These are phyloP conservation scores for Rousettus leschenaultii DNA, from an alignment of 2,113 vertebrate genomes.

Conservation along the genomic window DNA sequence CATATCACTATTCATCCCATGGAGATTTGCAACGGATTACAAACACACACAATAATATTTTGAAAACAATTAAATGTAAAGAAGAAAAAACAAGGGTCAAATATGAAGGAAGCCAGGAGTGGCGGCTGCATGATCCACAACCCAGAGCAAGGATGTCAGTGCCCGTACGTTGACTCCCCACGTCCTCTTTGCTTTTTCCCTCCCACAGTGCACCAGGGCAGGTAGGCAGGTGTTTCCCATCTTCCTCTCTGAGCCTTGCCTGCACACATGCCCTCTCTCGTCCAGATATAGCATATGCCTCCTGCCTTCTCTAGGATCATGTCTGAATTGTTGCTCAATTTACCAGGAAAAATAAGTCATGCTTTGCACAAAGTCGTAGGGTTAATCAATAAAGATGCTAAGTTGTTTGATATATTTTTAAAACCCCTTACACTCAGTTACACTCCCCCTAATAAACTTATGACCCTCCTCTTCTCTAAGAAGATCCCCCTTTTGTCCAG, in stretches of 20 bases:
- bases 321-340: not conserved
- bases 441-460: not conserved
- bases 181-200: not conserved
- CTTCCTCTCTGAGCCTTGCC: not conserved
- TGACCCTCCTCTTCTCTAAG: not conserved
- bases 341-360: not conserved
- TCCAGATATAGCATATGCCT: not conserved
- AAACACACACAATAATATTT: not conserved
- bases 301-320: not conserved
- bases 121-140: rapidly evolving
- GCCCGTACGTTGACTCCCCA: not conserved
- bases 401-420: not conserved
- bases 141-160: not conserved
- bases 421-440: not conserved
- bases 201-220: not conserved
- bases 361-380: not conserved
- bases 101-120: not conserved
- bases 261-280: not conserved
- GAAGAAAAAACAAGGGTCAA: not conserved
- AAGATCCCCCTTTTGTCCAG: not conserved
- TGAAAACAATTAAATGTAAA: not conserved
- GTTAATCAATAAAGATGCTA: not conserved
- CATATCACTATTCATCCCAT: not conserved
- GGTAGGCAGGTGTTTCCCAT: not conserved
- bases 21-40: not conserved